Base-by-base conservation (phyloP, 2,888 invertebrate species). In the Meteorus cinctellus region DNA sequence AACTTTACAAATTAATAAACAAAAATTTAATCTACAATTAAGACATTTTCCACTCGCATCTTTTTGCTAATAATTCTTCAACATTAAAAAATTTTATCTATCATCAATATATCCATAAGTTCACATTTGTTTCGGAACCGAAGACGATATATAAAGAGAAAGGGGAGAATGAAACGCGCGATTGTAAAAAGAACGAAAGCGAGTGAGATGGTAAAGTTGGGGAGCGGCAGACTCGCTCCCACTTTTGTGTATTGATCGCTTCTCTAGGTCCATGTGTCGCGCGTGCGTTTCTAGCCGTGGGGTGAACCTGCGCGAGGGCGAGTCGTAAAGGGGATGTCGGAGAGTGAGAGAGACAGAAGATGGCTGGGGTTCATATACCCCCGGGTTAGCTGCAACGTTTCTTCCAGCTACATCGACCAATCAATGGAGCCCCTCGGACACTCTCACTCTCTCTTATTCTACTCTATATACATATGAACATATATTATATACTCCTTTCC, bases 241-340 rank as follows among this genome's bases (percentile, higher is more conserved):
- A 55, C 55, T 55, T 55, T 83, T 82, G 81, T 76, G 87, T 89
- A 89, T 89, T 89, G 89, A 89, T 89, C 89, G 87, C 82, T 83
- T 82, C 72, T 68, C 84, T 84, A 85, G 87, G 86, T 88, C 87
- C 89, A 87, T 88, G 87, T 87, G 87, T 86, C 87, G 88, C 86
- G 86, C 86, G 82, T 85, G 84, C 84, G 85, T 84, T 85, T 82
- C 82, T 82, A 85, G 82, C 77, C 80, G 81, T 71, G 76, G 81
- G 81, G 79, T 79, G 79, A 81, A 81, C 79, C 79, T 79, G 80
- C 77, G 81, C 77, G 83, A 83, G 83, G 85, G 82, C 79, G 82
- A 83, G 78, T 80, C 79, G 75, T 75, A 69, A 75, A 72, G 72
- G 69, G 62, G 76, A 82, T 72, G 71, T 71, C 65, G 59, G 75